phyloP scores from a whole-genome alignment of 1,140 invertebrate genomes.

The Bombus confusus region DNA sequence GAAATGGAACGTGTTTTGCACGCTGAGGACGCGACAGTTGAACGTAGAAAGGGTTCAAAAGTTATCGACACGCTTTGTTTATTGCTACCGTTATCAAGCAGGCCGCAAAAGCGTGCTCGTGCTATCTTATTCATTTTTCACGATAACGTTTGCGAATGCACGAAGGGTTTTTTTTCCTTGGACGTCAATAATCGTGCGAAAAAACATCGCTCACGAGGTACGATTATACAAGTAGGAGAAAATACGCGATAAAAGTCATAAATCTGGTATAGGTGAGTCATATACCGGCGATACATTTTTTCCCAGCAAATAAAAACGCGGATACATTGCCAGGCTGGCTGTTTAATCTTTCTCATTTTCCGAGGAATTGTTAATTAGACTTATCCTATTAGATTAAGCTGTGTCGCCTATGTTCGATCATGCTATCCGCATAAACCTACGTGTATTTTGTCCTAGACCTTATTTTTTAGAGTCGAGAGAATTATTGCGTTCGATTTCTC shows the following conservation, averaged over 20 bases:
- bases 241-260: constrained; percentile 17
- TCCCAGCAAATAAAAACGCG: not conserved
- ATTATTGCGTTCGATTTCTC: not conserved
- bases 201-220: not conserved
- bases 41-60: constrained; percentile 55
- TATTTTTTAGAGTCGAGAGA: not conserved
- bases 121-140: constrained; percentile 32
- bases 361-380: constrained; percentile 42
- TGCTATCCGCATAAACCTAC: no score
- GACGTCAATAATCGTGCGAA: not conserved
- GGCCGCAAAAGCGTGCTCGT: constrained; percentile 19
- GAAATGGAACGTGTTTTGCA: constrained; percentile 35
- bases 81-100: constrained; percentile 54
- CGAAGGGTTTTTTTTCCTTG: not conserved
- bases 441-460: constrained; percentile 6
- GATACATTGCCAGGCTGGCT: not conserved
- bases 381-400: constrained; percentile 42
- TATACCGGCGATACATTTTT: not conserved
- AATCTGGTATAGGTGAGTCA: constrained; percentile 25
- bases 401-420: not conserved
- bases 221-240: constrained; percentile 21
- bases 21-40: not conserved
- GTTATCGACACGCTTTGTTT: constrained; percentile 67
- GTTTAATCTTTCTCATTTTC: constrained; percentile 2
- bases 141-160: constrained; percentile 45